Evolutionary conservation across 2,113 vertebrate species (phyloP), one percentile per base, ranked within the genome.

Genomic region (Falco punctatus): DNA sequence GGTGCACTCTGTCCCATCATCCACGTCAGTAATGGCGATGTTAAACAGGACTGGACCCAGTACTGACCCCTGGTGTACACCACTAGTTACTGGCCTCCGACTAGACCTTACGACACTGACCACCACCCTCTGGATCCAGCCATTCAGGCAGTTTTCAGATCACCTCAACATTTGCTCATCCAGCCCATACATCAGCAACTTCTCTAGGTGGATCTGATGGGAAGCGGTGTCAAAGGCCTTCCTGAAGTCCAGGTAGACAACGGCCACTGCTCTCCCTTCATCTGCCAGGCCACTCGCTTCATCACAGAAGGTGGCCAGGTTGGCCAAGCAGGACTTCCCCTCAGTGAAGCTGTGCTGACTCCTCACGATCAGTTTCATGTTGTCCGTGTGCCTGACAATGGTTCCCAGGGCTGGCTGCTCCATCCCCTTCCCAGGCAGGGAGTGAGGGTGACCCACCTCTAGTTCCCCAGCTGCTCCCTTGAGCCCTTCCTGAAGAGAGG

Each of bases 151-250:
- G 28, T 72, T 42, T 40, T 16, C 57, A 48, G 6, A 23, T 13
- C 20, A 26, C 22, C 48, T 81, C 48, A 38, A 6, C 22, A 16
- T 57, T 33, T 33, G 5, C 33, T 85, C 65, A 35, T 64, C 49
- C 21, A 59, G 40, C 17, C 44, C 0, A 0, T 6, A 6, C 15
- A 26, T 11, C 55, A 46, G 13, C n/a, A 44, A 11, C 30, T 54
- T n/a, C 23, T 66, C 66, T 13, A 24, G 22, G 54, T 69, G 32
- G 33, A 73, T 15, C 49, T 32, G 70, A 30, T 9, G 15, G 26
- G 38, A 48, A 28, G 30, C 1, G 0, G 15, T n/a, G 27, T 32
- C 38, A 3, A 7, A 73, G 1, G 1, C n/a, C 38, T 73, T 40
- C 75, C 67, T 30, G 42, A 38, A 67, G 42, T 48, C 64, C 30